These are phyloP conservation scores for Drosophila flavopinicola DNA, from an alignment of 2,888 invertebrate genomes.

Conservation along the genomic window DNA sequence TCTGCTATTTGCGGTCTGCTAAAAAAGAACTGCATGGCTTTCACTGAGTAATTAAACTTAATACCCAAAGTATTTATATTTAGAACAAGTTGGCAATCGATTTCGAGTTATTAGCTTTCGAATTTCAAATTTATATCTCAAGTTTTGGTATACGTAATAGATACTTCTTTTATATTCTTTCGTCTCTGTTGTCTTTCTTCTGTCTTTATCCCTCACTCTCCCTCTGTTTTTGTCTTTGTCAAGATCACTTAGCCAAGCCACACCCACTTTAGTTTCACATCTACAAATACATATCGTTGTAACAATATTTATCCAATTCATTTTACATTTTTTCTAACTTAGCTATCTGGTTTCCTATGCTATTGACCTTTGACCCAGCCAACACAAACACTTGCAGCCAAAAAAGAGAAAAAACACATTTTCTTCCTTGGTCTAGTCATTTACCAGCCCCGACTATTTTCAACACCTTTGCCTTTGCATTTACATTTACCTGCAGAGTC, in stretches of 20 bases:
- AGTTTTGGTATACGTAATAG: too few species aligned
- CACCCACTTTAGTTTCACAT: background rate
- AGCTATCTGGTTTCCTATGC: conserved; percentile 18
- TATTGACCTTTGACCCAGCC: conserved; percentile 59
- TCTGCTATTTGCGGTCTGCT: too few species aligned
- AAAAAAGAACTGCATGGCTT: too few species aligned
- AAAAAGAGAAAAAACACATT: background rate
- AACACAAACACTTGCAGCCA: conserved; percentile 4
- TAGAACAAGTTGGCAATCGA: too few species aligned
- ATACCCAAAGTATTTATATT: too few species aligned
- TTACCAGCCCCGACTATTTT: conserved; percentile 7
- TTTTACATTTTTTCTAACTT: conserved; percentile 16
- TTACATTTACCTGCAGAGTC: conserved; percentile 21
- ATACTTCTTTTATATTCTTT: too few species aligned
- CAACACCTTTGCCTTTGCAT: conserved; percentile 21
- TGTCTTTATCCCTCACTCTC: background rate
- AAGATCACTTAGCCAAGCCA: conserved; percentile 15
- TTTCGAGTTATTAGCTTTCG: too few species aligned
- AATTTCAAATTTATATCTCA: too few species aligned
- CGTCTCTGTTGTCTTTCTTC: too few species aligned
- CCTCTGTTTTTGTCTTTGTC: conserved; percentile 3
- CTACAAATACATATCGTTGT: background rate
- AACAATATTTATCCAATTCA: conserved; percentile 27
- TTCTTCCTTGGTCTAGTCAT: conserved; percentile 2
- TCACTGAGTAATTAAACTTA: too few species aligned